These are phyloP conservation scores for Tipula vernalis DNA, from an alignment of 2,888 invertebrate species.

Conservation along the genomic window DNA sequence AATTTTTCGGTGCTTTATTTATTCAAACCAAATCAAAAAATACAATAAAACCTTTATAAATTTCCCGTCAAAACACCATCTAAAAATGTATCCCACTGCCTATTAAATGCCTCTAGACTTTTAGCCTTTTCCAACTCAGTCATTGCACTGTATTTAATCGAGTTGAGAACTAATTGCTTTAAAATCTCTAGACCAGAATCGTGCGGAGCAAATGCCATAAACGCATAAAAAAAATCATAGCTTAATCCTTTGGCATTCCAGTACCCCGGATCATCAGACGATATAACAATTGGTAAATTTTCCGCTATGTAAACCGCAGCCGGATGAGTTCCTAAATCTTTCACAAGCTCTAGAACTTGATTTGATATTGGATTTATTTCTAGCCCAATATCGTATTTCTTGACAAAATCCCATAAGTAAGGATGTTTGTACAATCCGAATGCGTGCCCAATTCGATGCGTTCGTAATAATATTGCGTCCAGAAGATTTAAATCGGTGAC, in stretches of 20 bases:
- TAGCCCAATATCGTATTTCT: slow-evolving; percentile 28
- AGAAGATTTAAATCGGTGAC: slow-evolving; percentile 45
- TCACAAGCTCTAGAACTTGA: slow-evolving; percentile 36
- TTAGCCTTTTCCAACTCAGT: not conserved
- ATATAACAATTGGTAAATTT: slow-evolving; percentile 46
- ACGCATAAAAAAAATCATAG: slow-evolving; percentile 53
- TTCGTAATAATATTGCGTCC: slow-evolving; percentile 32
- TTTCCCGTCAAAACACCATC: not conserved
- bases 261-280: slow-evolving; percentile 51
- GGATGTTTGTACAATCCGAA: slow-evolving; percentile 33
- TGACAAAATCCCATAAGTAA: slow-evolving; percentile 28
- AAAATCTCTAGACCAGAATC: slow-evolving; percentile 44
- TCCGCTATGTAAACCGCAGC: slow-evolving; percentile 40
- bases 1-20: not conserved
- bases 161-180: slow-evolving; percentile 49
- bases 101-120: not conserved
- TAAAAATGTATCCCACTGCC: not conserved
- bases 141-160: slow-evolving; percentile 34
- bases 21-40: not conserved
- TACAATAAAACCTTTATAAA: not conserved
- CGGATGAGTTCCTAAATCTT: slow-evolving; percentile 53
- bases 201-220: slow-evolving; percentile 48
- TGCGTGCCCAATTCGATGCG: slow-evolving; percentile 34
- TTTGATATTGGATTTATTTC: slow-evolving; percentile 34
- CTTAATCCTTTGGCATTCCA: slow-evolving; percentile 49